Evolutionary conservation across 1,140 invertebrate genomes (phyloP), one percentile per base, ranked within the genome.

Genomic region (Hetaerina americana): DNA sequence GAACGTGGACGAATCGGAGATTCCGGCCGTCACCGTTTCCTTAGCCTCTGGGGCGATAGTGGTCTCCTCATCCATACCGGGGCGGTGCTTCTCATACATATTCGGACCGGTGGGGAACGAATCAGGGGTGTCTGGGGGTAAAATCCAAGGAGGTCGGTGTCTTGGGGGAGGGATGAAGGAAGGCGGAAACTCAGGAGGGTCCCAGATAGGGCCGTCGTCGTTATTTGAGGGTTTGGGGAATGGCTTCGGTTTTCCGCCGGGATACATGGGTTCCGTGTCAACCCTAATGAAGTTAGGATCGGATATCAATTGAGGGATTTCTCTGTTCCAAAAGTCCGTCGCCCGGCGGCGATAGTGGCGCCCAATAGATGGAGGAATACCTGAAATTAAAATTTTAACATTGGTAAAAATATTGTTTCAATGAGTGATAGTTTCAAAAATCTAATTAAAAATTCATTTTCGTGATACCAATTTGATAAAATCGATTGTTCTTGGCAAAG

Each of bases 301-400:
- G 76, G 78, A 80, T 75, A 82, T 84, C 82, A 79, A 85, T 76
- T 80, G 85, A 0, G 89, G 89, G 29, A 92, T 78, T 22, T 82
- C 81, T 49, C 90, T 85, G 75, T 90, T 90, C 90, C 90, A 92
- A 76, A 88, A 92, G 26, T 84, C 83, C 77, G 90, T 88, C 76
- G 89, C 86, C 57, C 84, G 81, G 1, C 83, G 79, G 57, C 89
- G 80, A 77, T 92, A 92, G 27, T 85, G 84, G 69, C 83, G 84
- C 70, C 85, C 84, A 68, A 86, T 81, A 18, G 82, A 82, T 0
- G 89, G 88, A 24, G 89, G 89, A 73, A 89, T 88, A 66, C 86
- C 90, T 91, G 78, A 25, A 82, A 77, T 73, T 26, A 68, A 26
- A 74, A 68, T 71, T 66, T 71, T 69, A n/a, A n/a, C n/a, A n/a